Conservation (phyloP, 2,888 invertebrate genomes). For the Fissipunctia ypsillon region DNA sequence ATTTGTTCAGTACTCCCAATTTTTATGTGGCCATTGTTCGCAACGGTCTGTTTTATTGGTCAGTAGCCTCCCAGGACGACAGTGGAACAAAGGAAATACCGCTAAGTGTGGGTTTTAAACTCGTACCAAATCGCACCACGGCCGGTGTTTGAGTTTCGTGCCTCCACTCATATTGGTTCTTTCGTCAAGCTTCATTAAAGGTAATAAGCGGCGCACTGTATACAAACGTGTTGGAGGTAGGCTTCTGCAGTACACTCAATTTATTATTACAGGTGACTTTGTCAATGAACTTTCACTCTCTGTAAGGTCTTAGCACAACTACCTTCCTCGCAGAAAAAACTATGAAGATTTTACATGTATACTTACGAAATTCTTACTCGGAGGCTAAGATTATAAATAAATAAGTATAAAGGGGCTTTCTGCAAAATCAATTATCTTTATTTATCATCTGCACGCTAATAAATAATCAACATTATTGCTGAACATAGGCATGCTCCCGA, state of each 20-base stretch:
- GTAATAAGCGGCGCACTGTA: constrained; percentile 65
- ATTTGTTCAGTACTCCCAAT: constrained; percentile 67
- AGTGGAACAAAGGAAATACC: constrained; percentile 77
- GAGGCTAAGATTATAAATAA: constrained; percentile 50
- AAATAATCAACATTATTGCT: constrained; percentile 56
- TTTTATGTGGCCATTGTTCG: constrained; percentile 82
- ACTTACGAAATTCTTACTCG: constrained; percentile 16
- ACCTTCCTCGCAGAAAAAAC: background rate
- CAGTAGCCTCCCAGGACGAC: constrained; percentile 78
- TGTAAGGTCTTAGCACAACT: background rate
- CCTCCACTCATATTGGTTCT: constrained; percentile 74
- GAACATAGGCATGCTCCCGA: constrained; percentile 40
- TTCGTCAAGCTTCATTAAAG: constrained; percentile 81
- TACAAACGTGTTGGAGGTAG: constrained; percentile 38
- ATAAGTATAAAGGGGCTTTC: constrained; percentile 27
- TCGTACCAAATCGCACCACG: constrained; percentile 65
- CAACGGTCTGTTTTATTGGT: constrained; percentile 76
- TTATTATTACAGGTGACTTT: constrained; percentile 17
- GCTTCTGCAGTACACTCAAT: constrained; percentile 15
- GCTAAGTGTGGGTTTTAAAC: constrained; percentile 70
- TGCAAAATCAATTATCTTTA: constrained; percentile 44
- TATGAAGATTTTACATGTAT: background rate
- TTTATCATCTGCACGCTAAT: constrained; percentile 41
- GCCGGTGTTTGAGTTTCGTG: constrained; percentile 76
- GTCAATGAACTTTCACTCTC: constrained; percentile 39